These are phyloP conservation scores for Cephus spinipes DNA, from an alignment of 2,888 invertebrate species.

Conservation along the genomic window DNA sequence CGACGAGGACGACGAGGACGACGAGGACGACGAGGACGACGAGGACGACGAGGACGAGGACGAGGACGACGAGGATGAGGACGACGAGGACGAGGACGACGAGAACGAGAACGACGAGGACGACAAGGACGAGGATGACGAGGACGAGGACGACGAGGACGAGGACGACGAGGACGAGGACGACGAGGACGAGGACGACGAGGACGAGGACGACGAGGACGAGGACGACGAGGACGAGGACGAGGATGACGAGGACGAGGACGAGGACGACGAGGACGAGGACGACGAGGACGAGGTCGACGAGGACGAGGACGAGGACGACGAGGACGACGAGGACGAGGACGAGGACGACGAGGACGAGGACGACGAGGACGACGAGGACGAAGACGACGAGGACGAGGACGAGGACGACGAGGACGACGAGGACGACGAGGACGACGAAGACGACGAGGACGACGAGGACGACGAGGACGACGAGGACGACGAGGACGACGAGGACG, in stretches of 20 bases:
- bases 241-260: too few relatives aligned
- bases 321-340: neutral
- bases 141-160: too few relatives aligned
- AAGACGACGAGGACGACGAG: too few relatives aligned
- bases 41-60: neutral
- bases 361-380: constrained; percentile 6
- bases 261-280: neutral
- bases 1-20: neutral
- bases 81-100: too few relatives aligned
- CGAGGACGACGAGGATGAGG: too few relatives aligned
- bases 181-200: constrained; percentile 1
- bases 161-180: constrained; percentile 1
- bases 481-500: neutral
- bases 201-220: neutral
- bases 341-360: constrained; percentile 3
- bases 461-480: constrained; percentile 1
- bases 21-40: neutral
- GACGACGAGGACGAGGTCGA: neutral
- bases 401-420: too few relatives aligned
- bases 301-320: constrained; percentile 3
- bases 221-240: too few relatives aligned
- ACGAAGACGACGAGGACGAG: too few relatives aligned
- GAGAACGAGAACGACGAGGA: too few relatives aligned
- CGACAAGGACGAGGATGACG: too few relatives aligned
- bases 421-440: too few relatives aligned